Evolutionary conservation across 2,113 vertebrate genomes (phyloP).

Genomic region (Tetrax tetrax): DNA sequence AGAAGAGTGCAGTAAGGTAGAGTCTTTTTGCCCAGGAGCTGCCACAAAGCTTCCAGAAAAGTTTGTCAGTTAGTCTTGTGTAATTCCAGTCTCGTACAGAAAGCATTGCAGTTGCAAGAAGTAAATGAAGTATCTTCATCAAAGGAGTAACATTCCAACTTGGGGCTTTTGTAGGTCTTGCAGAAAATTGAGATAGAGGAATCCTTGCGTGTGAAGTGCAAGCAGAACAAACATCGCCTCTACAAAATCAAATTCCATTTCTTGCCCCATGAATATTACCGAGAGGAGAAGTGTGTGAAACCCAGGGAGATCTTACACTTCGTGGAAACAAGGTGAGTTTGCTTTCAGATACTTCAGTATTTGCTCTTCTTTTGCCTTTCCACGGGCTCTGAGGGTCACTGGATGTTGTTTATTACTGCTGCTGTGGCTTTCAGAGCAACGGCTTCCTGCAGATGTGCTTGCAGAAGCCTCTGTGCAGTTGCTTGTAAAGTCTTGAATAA

Average conservation of each 20-base stretch:
- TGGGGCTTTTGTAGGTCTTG: slow-evolving; percentile 79
- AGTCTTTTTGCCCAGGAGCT: background rate
- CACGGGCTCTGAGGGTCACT: background rate
- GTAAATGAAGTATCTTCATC: background rate
- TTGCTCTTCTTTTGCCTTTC: background rate
- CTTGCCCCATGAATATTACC: slow-evolving; percentile 82
- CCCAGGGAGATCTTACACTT: slow-evolving; percentile 85
- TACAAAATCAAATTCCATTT: slow-evolving; percentile 88
- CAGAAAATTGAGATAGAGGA: slow-evolving; percentile 89
- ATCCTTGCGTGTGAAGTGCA: slow-evolving; percentile 73
- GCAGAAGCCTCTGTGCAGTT: background rate
- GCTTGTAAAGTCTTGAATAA: background rate
- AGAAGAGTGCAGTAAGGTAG: background rate
- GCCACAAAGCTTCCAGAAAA: background rate
- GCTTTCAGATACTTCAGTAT: background rate
- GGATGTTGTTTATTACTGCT: background rate
- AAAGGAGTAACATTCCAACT: background rate
- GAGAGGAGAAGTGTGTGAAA: slow-evolving; percentile 85
- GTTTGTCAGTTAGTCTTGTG: background rate
- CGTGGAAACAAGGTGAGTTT: slow-evolving; percentile 87
- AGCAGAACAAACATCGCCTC: slow-evolving; percentile 71
- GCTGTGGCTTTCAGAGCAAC: background rate
- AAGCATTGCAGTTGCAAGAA: background rate
- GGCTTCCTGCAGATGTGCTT: background rate
- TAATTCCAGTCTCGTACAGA: background rate